Percentiles rank a stretch among this genome's conserved stretches.
Conservation (phyloP, 2,888 invertebrate species). For the Capitulum mitella region DNA sequence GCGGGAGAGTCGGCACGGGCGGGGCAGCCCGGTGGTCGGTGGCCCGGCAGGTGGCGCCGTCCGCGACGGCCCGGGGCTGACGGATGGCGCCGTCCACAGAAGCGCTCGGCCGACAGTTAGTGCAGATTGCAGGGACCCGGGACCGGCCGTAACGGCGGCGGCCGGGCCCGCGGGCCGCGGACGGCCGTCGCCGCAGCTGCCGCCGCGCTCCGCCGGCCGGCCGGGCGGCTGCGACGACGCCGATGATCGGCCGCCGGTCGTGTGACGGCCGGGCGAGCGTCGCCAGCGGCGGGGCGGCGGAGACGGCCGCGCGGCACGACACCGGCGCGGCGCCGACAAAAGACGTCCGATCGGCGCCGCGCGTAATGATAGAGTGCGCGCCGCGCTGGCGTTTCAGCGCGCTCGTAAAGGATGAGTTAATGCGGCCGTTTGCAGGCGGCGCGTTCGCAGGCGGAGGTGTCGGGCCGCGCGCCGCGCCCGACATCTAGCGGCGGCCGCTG, state of each 20-base stretch:
- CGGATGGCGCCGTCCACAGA: not conserved
- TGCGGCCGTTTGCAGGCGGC: not conserved
- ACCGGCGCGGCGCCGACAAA: not conserved
- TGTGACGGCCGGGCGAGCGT: too few relatives aligned
- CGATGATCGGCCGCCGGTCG: too few relatives aligned
- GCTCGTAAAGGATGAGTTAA: constrained; percentile 8
- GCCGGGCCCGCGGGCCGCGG: not conserved
- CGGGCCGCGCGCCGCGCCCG: not conserved
- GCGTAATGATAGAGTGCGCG: not conserved
- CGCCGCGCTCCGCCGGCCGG: not conserved
- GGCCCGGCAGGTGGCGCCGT: not conserved
- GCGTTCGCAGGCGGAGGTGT: not conserved
- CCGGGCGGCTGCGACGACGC: not conserved
- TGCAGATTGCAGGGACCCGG: not conserved
- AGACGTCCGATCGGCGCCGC: not conserved
- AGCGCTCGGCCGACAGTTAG: not conserved
- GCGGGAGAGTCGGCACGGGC: too few relatives aligned
- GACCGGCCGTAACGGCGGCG: not conserved
- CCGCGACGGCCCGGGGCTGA: not conserved
- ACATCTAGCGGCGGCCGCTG: not conserved
- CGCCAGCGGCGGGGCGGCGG: not conserved
- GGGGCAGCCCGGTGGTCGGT: not conserved
- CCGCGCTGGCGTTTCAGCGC: not conserved
- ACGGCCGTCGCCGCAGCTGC: not conserved
- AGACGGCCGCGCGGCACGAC: not conserved